Percentiles rank a stretch among this genome's conserved stretches.
These are phyloP conservation scores for Drosophila auraria DNA, from an alignment of 1,140 invertebrate genomes.

Conservation along the genomic window DNA sequence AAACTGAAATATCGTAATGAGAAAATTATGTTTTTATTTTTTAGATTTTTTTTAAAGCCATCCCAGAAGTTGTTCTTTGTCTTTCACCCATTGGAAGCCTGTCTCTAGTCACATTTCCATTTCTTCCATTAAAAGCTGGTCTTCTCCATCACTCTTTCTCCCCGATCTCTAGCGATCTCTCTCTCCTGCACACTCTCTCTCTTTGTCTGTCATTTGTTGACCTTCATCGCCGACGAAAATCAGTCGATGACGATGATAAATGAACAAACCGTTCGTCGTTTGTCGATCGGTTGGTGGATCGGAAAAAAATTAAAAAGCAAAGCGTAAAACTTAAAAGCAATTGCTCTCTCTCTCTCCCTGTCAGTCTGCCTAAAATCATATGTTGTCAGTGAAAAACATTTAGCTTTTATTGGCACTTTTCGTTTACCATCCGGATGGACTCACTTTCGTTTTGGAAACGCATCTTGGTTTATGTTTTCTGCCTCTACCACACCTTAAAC, in stretches of 20 bases:
- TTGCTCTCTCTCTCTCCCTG: conserved; percentile 11
- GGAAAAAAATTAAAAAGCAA: conserved; percentile 28
- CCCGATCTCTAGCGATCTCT: conserved; percentile 7
- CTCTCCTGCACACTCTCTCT: conserved; percentile 13
- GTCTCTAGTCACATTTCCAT: conserved; percentile 29
- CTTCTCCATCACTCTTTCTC: background rate
- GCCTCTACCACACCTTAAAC: conserved; percentile 4
- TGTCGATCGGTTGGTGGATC: conserved; percentile 2
- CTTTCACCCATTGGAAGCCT: conserved; percentile 12
- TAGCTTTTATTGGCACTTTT: conserved; percentile 26
- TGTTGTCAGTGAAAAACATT: conserved; percentile 22
- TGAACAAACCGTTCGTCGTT: conserved; percentile 23
- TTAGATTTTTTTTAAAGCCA: background rate
- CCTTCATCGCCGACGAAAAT: conserved; percentile 49
- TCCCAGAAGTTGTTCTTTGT: background rate
- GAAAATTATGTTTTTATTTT: background rate
- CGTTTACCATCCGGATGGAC: conserved; percentile 20
- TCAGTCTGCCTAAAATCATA: conserved; percentile 11
- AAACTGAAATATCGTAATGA: background rate
- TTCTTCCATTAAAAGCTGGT: conserved; percentile 30
- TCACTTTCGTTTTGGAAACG: conserved; percentile 43
- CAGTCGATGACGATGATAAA: conserved; percentile 55
- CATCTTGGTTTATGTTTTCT: conserved; percentile 17
- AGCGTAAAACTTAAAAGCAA: conserved; percentile 42
- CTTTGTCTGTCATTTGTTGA: conserved; percentile 54